Evolutionary conservation across 2,113 vertebrate species (phyloP).

Genomic region (Coptodon rendalli): DNA sequence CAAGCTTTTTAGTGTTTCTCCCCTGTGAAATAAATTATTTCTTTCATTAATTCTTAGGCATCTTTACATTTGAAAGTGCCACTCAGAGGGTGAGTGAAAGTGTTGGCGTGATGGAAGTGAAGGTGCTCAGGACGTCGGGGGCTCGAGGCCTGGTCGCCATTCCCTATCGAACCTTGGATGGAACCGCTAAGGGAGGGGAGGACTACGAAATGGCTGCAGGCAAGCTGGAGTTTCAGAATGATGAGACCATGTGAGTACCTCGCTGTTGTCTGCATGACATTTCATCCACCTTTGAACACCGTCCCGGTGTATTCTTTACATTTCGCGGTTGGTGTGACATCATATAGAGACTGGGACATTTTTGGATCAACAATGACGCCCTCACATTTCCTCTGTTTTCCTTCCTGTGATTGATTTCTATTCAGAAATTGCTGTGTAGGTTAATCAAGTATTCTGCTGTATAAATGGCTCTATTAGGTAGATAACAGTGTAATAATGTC

Average conservation of each 20-base stretch:
- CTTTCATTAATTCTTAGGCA: conserved; percentile 51
- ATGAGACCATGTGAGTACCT: conserved; percentile 81
- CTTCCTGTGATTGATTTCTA: background rate
- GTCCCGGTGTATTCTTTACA: background rate
- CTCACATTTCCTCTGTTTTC: background rate
- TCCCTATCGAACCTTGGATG: conserved; percentile 74
- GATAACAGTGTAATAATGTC: background rate
- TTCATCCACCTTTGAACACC: background rate
- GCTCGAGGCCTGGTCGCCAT: conserved; percentile 77
- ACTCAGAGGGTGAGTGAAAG: conserved; percentile 77
- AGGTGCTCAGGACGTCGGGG: conserved; percentile 78
- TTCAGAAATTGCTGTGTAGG: background rate
- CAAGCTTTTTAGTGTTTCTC: background rate
- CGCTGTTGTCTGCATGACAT: background rate
- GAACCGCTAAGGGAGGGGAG: conserved; percentile 74
- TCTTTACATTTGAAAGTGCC: conserved; percentile 76
- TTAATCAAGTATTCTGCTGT: background rate
- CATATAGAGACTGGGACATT: background rate
- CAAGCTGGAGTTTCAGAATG: conserved; percentile 80
- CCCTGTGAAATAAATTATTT: background rate
- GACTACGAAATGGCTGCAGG: conserved; percentile 73
- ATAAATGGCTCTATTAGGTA: conserved; percentile 8
- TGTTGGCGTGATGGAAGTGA: conserved; percentile 76
- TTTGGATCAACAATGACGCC: background rate
- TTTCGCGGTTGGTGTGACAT: background rate